Conservation (phyloP, 2,888 invertebrate species). For the Byasa hedistus region DNA sequence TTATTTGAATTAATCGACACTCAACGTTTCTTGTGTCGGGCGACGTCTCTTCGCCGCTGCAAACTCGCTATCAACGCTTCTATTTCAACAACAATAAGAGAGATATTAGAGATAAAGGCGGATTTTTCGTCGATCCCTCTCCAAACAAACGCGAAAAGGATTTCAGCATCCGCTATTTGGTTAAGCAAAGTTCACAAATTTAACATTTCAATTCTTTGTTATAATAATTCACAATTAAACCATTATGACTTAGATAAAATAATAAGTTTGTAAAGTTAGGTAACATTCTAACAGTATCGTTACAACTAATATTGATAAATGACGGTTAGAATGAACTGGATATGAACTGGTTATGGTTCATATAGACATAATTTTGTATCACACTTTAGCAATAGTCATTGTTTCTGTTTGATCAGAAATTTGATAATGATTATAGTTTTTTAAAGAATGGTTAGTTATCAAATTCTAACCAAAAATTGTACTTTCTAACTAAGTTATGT, state of each 20-base stretch:
- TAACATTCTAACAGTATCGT: not conserved
- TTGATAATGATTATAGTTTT: too few relatives aligned
- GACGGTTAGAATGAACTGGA: not conserved
- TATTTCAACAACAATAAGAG: slow-evolving; percentile 52
- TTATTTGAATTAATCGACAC: slow-evolving; percentile 6
- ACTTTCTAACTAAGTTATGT: too few relatives aligned
- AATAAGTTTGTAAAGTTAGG: not conserved
- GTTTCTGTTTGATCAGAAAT: too few relatives aligned
- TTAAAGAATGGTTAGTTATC: too few relatives aligned
- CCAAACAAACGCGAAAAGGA: slow-evolving; percentile 53
- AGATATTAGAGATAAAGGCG: slow-evolving; percentile 64
- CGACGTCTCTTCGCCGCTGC: slow-evolving; percentile 17
- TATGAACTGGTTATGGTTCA: not conserved
- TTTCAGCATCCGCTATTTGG: slow-evolving; percentile 29
- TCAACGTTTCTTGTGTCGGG: slow-evolving; percentile 6
- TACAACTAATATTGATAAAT: not conserved
- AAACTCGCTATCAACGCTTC: slow-evolving; percentile 39
- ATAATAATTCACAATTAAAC: too few relatives aligned
- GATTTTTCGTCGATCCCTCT: slow-evolving; percentile 66
- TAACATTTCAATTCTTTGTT: not conserved
- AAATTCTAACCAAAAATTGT: too few relatives aligned
- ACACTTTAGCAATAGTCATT: too few relatives aligned
- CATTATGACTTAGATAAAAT: too few relatives aligned
- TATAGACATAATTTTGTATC: too few relatives aligned
- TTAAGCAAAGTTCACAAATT: slow-evolving; percentile 15